Base-by-base conservation (phyloP, 1,140 invertebrate species). In the Apis cerana region DNA sequence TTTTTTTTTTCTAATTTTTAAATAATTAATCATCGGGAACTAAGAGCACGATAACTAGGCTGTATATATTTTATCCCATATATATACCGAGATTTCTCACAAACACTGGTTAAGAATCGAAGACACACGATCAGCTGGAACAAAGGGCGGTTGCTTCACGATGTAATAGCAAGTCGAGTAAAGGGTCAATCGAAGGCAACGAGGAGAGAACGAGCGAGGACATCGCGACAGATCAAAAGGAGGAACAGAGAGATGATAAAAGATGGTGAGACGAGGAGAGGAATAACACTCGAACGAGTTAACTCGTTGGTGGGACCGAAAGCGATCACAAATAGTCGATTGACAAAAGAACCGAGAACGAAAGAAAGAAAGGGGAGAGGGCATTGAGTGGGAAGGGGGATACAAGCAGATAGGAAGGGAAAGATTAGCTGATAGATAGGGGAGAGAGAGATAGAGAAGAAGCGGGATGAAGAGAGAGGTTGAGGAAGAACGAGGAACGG, bases 271-370 rank as follows among this genome's bases (percentile, higher is more conserved):
- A 27, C 17, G 21, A 69, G 48, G 48, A 76, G 72, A 59, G 82
- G 78, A 77, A 80, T 21, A n/a, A 65, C 33, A 50, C 61, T 75
- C 70, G 70, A 72, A 75, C 79, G 70, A 80, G 70, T 80, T 75
- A 67, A 75, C 59, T 75, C 79, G 79, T 13, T 67, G 69, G 59
- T 48, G 58, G 64, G 85, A 80, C 80, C 75, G 87, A 89, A 83
- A 84, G 82, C 81, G 84, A 76, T 85, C 82, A 43, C 33, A 87
- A 88, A 87, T 54, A 69, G 69, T 71, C 76, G 84, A 86, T 86
- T 78, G 75, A 85, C 75, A 82, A 69, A 72, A 77, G 85, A 82
- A 69, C 72, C 69, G 84, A 62, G 68, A 70, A 77, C 68, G 80
- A 76, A 68, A 61, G 59, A 64, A 85, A 82, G 86, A 17, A 7